Conservation (phyloP, 2,113 vertebrate species). For the Hemichromis elongatus region DNA sequence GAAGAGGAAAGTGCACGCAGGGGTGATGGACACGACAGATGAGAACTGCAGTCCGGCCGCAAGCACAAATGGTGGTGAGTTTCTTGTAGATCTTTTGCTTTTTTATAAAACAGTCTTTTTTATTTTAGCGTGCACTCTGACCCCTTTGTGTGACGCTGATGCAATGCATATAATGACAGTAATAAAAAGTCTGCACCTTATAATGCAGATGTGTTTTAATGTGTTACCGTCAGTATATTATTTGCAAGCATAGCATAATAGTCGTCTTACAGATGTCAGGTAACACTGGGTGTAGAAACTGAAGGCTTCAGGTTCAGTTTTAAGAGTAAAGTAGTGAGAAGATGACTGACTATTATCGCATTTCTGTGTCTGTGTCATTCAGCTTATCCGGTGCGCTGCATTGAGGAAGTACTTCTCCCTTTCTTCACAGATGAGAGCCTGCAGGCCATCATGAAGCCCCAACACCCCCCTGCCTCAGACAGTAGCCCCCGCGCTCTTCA, state of each 20-base stretch:
- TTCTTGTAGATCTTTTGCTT: background rate
- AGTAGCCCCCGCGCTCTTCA: background rate
- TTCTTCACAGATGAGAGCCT: slow-evolving; percentile 56
- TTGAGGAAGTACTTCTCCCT: slow-evolving; percentile 49
- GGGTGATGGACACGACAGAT: slow-evolving; percentile 45
- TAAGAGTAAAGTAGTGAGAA: background rate
- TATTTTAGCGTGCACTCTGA: background rate
- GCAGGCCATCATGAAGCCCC: slow-evolving; percentile 22
- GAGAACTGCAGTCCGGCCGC: background rate
- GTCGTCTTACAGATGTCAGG: background rate
- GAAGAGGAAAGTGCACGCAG: background rate
- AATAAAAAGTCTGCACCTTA: background rate
- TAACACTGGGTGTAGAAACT: background rate
- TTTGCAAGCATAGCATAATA: background rate
- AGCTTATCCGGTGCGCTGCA: slow-evolving; percentile 36
- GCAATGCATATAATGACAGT: background rate
- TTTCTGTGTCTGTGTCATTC: slow-evolving; percentile 35
- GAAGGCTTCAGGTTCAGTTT: background rate
- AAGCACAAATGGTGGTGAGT: slow-evolving; percentile 33
- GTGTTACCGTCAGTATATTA: background rate
- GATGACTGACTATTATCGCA: background rate
- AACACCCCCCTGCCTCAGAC: background rate
- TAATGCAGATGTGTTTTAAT: background rate
- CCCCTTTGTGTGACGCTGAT: background rate
- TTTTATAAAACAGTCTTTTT: background rate